phyloP scores from a whole-genome alignment of 2,888 invertebrate species.

The Apamea anceps region DNA sequence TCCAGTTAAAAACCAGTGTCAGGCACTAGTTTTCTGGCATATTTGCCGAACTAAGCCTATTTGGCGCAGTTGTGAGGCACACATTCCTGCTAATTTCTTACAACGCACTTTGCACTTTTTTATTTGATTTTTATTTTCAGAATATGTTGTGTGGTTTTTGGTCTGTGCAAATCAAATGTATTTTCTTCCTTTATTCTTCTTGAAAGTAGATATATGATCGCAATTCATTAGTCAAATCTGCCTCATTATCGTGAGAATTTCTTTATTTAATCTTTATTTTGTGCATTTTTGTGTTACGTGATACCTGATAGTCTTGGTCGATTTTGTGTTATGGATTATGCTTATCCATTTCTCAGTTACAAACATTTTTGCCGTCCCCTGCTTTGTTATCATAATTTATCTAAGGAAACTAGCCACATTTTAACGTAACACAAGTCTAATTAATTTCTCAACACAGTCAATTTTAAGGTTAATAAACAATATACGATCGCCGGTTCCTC shows the following conservation, averaged over 20 bases:
- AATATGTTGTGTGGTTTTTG: not conserved
- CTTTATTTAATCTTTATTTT: not conserved
- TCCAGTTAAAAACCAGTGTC: too few relatives aligned
- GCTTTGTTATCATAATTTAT: not conserved
- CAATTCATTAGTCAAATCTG: conserved; percentile 3
- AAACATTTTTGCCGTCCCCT: not conserved
- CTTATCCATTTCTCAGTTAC: not conserved
- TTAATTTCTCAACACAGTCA: conserved; percentile 44
- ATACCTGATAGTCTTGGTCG: not conserved
- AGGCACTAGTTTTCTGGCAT: too few relatives aligned
- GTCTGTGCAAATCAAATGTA: not conserved
- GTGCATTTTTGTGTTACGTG: not conserved
- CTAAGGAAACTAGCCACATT: not conserved
- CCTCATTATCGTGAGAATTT: conserved; percentile 27
- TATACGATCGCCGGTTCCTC: conserved; percentile 38
- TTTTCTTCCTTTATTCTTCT: not conserved
- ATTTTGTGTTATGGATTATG: too few relatives aligned
- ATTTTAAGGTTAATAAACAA: conserved; percentile 58
- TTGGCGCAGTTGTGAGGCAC: not conserved
- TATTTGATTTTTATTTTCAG: not conserved
- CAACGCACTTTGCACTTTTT: not conserved
- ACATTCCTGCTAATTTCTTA: too few relatives aligned
- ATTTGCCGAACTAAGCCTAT: not conserved
- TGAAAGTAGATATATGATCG: not conserved
- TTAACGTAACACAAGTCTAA: conserved; percentile 4